These are phyloP conservation scores for Synanthedon vespiformis DNA, from an alignment of 2,888 invertebrate genomes.

Conservation along the genomic window DNA sequence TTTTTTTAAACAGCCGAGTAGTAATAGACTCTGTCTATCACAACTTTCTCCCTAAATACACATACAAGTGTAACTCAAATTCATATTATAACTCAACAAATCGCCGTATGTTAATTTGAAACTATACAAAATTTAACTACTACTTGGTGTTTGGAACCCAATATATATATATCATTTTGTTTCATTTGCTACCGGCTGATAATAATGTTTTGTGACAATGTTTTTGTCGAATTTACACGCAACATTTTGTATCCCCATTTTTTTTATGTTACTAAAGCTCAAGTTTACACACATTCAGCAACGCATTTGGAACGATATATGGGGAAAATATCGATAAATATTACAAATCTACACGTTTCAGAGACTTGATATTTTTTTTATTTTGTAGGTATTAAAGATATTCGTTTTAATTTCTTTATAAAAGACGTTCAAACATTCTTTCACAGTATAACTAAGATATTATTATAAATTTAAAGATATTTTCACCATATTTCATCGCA, in stretches of 20 bases:
- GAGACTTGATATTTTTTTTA: no score
- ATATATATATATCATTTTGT: neutral
- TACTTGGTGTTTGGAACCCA: neutral
- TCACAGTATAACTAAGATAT: no score
- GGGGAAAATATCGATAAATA: no score
- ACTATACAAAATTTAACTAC: neutral
- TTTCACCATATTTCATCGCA: no score
- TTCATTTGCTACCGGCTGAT: neutral
- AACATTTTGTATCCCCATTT: neutral
- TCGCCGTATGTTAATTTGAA: slow-evolving; percentile 1
- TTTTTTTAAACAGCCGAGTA: neutral
- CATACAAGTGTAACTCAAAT: neutral
- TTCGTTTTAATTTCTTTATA: no score
- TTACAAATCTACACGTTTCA: no score
- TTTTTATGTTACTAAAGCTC: slow-evolving; percentile 49
- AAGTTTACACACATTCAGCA: slow-evolving; percentile 24
- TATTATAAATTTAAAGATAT: no score
- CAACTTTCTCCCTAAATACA: neutral
- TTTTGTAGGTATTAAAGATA: no score
- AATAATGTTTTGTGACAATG: neutral
- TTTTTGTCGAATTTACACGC: neutral
- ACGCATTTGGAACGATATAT: no score
- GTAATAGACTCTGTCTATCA: neutral
- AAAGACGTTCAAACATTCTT: no score
- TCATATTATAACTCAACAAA: slow-evolving; percentile 4